These are phyloP conservation scores for Drosophila pseudotakahashii DNA, from an alignment of 2,888 invertebrate species.

Conservation along the genomic window DNA sequence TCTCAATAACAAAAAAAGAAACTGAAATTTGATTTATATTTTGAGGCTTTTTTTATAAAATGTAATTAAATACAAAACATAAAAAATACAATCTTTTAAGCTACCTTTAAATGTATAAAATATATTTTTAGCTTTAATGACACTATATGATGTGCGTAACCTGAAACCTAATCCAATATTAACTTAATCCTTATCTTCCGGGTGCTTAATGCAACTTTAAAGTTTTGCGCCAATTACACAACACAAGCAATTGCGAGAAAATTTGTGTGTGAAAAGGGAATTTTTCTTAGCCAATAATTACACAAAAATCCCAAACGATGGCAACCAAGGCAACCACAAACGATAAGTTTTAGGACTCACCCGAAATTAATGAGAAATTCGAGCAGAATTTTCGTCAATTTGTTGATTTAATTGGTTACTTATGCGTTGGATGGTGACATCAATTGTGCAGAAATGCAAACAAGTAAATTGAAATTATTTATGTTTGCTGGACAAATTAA, in stretches of 20 bases:
- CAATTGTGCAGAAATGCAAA: conserved; percentile 6
- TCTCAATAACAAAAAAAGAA: no score
- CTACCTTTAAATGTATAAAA: no score
- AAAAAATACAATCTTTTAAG: no score
- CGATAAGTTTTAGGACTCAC: neutral
- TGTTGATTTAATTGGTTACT: conserved; percentile 27
- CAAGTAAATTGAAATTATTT: conserved; percentile 26
- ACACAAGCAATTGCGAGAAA: conserved; percentile 1
- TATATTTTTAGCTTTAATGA: no score
- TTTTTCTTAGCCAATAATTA: neutral
- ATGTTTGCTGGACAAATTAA: conserved; percentile 4
- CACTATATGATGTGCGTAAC: no score
- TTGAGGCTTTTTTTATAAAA: no score
- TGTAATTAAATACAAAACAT: no score
- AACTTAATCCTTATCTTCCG: no score
- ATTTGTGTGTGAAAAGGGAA: neutral
- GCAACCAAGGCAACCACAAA: conserved; percentile 6
- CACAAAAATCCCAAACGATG: conserved; percentile 13
- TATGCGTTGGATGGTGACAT: conserved; percentile 1
- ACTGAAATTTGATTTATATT: no score
- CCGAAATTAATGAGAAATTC: conserved; percentile 8
- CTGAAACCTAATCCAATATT: no score
- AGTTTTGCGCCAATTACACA: no score
- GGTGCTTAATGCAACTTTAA: no score
- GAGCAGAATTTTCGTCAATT: conserved; percentile 4